Conservation (phyloP, 2,888 invertebrate genomes). For the Phengaris alcon region DNA sequence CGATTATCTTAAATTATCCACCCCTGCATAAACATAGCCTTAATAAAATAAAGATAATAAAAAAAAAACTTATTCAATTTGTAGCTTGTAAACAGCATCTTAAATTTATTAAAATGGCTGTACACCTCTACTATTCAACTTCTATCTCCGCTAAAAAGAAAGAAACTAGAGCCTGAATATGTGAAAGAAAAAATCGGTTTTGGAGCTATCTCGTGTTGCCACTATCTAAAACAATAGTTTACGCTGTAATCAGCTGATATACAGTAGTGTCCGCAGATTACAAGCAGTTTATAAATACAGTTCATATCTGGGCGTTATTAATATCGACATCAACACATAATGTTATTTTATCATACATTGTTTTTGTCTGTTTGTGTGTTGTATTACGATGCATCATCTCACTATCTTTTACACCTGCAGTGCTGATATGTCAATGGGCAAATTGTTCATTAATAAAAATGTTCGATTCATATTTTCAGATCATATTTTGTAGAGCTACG, state of each 20-base stretch:
- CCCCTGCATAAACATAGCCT: not conserved
- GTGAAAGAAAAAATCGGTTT: slow-evolving; percentile 5
- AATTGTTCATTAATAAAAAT: slow-evolving; percentile 11
- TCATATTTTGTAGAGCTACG: not conserved
- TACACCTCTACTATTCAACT: not conserved
- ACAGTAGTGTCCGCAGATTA: slow-evolving; percentile 33
- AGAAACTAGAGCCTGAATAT: not conserved
- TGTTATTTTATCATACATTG: slow-evolving; percentile 7
- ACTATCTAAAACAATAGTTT: slow-evolving; percentile 44
- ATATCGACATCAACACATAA: slow-evolving; percentile 35
- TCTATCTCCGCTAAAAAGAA: not conserved
- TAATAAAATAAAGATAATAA: not conserved
- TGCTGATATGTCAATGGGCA: not conserved
- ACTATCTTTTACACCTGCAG: slow-evolving; percentile 16
- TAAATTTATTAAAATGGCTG: not conserved
- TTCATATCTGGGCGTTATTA: slow-evolving; percentile 40
- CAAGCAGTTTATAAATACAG: slow-evolving; percentile 41
- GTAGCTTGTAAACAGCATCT: slow-evolving; percentile 1
- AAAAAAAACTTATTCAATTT: not conserved
- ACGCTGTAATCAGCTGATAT: slow-evolving; percentile 39
- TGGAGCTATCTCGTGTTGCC: slow-evolving; percentile 30
- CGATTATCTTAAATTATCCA: not conserved
- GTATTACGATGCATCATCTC: slow-evolving; percentile 1
- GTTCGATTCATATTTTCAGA: not conserved
- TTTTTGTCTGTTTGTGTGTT: slow-evolving; percentile 17